Base-by-base conservation (phyloP, 2,888 invertebrate genomes). In the Watsonalla binaria region DNA sequence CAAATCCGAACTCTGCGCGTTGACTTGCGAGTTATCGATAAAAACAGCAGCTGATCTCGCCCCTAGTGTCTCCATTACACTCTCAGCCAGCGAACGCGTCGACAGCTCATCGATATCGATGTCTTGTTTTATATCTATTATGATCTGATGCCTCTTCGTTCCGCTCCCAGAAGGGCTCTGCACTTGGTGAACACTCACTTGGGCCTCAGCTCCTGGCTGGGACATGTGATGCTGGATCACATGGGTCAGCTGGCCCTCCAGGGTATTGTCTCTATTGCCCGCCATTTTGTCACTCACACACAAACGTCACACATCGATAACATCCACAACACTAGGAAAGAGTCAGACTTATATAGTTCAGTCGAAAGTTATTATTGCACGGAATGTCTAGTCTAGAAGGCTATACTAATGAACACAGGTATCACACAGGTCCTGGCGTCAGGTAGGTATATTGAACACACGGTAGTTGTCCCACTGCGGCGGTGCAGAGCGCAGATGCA, bases 41-140 rank as follows among this genome's bases (percentile, higher is more conserved):
- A 88, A 90, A 0, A 91, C 91, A 0, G 90, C 84, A 0, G 90
- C 90, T 0, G 91, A 91, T 0, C 91, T 68, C 0, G 91, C 91
- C 0, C 91, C 91, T 0, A 91, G 69, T 0, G 90, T 84, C 63
- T 91, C 91, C 90, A 91, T 91, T 0, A 91, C 91, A 59, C 90
- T 89, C 56, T 91, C 91, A 0, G 91, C 91, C n/a, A 91, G 51
- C 0, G 89, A 89, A 2, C 90, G 69, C 0, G 91, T 91, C 1
- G 90, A 90, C 51, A 89, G 47, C 61, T 91, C 90, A 62, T 90
- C 88, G 24, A 91, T 90, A 56, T 90, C 91, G 47, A 91, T 87
- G 49, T 91, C 91, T 58, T 91, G 91, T 59, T 91, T 91, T 8
- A 91, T 91, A 55, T 91, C 91, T 45, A 91, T 91, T 51, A 92